Percentiles rank a stretch among this genome's conserved stretches.
Evolutionary conservation across 2,888 invertebrate species (phyloP).

Genomic region (Masnerella sp.): DNA sequence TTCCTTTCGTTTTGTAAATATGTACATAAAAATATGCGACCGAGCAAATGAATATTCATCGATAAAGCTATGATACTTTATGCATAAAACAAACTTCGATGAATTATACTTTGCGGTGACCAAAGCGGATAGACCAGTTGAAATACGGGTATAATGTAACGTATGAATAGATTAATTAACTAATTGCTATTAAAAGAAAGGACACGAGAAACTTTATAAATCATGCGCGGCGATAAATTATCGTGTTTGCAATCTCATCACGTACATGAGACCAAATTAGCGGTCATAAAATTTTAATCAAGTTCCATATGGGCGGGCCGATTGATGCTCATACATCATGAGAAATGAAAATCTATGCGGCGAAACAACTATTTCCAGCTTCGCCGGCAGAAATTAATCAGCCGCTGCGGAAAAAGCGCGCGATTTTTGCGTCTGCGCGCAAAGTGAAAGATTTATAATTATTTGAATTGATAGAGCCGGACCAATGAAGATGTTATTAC

Average conservation of each 20-base stretch:
- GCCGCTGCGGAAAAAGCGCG: constrained; percentile 26
- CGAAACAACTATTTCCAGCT: constrained; percentile 21
- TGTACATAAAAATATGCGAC: background rate
- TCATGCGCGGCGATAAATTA: constrained; percentile 50
- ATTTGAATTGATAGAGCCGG: constrained; percentile 11
- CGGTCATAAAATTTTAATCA: constrained; percentile 62
- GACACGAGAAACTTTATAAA: constrained; percentile 51
- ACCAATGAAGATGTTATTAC: constrained; percentile 40
- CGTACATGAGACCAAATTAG: constrained; percentile 67
- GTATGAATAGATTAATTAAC: constrained; percentile 58
- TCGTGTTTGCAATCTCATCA: constrained; percentile 62
- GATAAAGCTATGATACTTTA: constrained; percentile 17
- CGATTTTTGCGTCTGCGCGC: constrained; percentile 5
- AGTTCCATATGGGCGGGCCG: constrained; percentile 58
- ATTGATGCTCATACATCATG: constrained; percentile 54
- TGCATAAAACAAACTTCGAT: constrained; percentile 46
- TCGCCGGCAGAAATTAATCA: constrained; percentile 17
- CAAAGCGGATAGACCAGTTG: constrained; percentile 46
- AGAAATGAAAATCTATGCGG: constrained; percentile 53
- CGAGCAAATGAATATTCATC: constrained; percentile 35
- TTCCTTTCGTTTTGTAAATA: background rate
- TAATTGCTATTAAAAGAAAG: constrained; percentile 53
- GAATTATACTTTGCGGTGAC: constrained; percentile 23
- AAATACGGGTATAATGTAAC: constrained; percentile 35
- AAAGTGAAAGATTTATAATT: constrained; percentile 29